Evolutionary conservation across 2,797 vertebrate genomes (phyloP), one percentile per base, ranked within the genome.

Genomic region (Sylvilagus floridanus): DNA sequence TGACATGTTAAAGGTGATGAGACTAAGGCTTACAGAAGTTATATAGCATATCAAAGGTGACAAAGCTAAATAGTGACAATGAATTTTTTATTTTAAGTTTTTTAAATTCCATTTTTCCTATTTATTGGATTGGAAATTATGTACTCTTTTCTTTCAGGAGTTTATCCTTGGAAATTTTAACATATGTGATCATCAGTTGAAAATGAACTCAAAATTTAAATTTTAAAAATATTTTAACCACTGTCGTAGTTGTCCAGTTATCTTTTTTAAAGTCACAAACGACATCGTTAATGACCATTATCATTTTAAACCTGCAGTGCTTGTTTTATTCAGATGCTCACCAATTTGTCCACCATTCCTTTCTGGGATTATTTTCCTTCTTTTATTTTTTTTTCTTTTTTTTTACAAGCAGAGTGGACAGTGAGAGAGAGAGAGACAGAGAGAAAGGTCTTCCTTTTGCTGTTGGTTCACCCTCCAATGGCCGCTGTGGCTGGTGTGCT

Each of bases 291-390:
- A 66, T 65, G 26, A 68, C 79, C 30, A 84, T 50, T 19, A 72
- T 82, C 66, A 87, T 75, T 91, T 82, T 89, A 83, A 63, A 68
- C 8, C 73, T n/a, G 69, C 32, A 65, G 62, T 14, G 84, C 35
- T 76, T 79, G 17, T 78, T 89, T 96, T 89, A 83, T 81, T 75
- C 81, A 65, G 81, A 72, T 83, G 91, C 81, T 95, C 57, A 83
- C 30, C 75, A 69, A 68, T 73, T 78, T 73, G 75, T 30, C 95
- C 71, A 93, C 69, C 19, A 82, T 62, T 95, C 60, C 76, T 77
- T 91, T 47, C 42, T 47, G 42, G 42, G 1, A 47, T 8, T 47
- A 47, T 19, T 57, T 57, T 54, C 54, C 5, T 54, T 54, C 17
- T 54, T 54, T 54, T 54, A 0, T 54, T 54, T 54, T 3, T 13